Evolutionary conservation across 2,888 invertebrate species (phyloP).

Genomic region (Adelphocoris suturalis): DNA sequence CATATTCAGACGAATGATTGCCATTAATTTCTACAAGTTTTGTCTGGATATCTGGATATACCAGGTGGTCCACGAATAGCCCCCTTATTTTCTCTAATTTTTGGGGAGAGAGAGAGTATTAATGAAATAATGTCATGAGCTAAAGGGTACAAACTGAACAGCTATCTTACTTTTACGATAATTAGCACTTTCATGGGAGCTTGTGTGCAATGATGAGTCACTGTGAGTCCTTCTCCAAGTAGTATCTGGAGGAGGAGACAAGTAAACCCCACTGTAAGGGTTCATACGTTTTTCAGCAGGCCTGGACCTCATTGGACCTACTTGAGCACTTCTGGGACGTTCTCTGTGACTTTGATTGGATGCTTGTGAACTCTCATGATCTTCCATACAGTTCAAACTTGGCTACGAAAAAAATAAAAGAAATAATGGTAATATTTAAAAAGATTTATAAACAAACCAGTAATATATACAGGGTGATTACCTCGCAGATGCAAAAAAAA

Average conservation of each 20-base stretch:
- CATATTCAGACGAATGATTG: too few species aligned
- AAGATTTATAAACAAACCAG: too few species aligned
- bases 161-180: conserved; percentile 77
- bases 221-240: conserved; percentile 96
- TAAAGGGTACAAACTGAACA: too few species aligned
- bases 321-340: conserved; percentile 80
- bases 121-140: too few species aligned
- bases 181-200: conserved; percentile 79
- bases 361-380: conserved; percentile 79
- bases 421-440: not conserved
- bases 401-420: conserved; percentile 76
- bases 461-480: too few species aligned
- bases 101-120: too few species aligned
- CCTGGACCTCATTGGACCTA: conserved; percentile 88
- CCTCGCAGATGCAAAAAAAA: too few species aligned
- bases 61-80: too few species aligned
- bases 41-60: too few species aligned
- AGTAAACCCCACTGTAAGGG: conserved; percentile 83
- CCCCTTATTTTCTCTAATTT: too few species aligned
- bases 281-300: conserved; percentile 88
- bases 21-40: too few species aligned
- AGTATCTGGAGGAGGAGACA: conserved; percentile 91
- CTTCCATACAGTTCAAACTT: conserved; percentile 81
- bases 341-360: conserved; percentile 77
- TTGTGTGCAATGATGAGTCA: conserved; percentile 94